Evolutionary conservation across 2,113 vertebrate genomes (phyloP).

Genomic region (Mastomys coucha): DNA sequence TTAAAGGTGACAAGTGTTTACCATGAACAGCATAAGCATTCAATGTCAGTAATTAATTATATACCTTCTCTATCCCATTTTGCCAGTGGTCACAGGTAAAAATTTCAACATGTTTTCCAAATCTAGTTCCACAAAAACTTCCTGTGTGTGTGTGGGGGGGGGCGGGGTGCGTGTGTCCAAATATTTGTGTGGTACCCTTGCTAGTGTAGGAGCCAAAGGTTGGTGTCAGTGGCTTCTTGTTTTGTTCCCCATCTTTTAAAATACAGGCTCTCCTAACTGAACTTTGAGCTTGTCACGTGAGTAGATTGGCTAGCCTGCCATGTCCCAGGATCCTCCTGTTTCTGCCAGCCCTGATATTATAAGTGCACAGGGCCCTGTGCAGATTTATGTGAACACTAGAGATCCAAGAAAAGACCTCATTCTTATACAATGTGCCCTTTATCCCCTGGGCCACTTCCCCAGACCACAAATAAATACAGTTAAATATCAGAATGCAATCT

Average conservation of each 20-base stretch:
- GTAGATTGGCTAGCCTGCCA: background rate
- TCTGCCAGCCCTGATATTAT: background rate
- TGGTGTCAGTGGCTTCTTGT: background rate
- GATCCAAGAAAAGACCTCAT: too few species aligned
- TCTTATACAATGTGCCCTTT: background rate
- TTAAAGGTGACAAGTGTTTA: background rate
- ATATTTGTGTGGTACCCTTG: too few species aligned
- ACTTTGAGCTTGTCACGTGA: background rate
- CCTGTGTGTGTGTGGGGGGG: background rate
- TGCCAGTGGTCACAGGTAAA: slow-evolving; percentile 1
- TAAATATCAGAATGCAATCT: background rate
- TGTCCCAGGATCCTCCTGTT: background rate
- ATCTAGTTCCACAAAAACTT: background rate
- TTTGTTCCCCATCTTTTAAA: background rate
- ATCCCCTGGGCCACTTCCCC: background rate
- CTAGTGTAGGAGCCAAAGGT: background rate
- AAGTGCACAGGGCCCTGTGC: too few species aligned
- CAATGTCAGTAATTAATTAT: background rate
- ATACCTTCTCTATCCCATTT: background rate
- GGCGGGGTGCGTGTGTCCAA: too few species aligned
- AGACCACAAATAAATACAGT: background rate
- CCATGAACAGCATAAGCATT: background rate
- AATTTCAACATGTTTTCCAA: slow-evolving; percentile 8
- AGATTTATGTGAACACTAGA: too few species aligned
- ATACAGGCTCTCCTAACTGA: background rate